Conservation (phyloP, 2,888 invertebrate genomes). For the Dioctria linearis region DNA sequence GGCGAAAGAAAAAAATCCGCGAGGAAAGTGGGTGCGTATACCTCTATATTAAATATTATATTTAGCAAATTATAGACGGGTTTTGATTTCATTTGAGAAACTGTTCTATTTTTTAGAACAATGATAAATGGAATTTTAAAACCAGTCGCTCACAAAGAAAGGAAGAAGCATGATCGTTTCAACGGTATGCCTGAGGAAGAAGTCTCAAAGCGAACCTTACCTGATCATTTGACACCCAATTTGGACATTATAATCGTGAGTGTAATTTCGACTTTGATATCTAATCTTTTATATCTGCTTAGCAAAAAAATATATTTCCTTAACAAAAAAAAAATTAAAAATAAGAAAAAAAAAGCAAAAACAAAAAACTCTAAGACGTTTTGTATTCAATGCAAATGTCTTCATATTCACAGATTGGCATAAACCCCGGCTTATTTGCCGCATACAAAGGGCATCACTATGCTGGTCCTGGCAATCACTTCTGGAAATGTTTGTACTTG, state of each 20-base stretch:
- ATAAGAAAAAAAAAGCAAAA: constrained; percentile 14
- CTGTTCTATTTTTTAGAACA: constrained; percentile 54
- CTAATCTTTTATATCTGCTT: background rate
- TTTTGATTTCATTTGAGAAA: too few relatives aligned
- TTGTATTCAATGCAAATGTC: background rate
- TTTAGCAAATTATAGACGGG: too few relatives aligned
- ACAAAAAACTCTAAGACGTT: background rate
- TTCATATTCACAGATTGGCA: constrained; percentile 85
- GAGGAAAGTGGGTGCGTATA: constrained; percentile 75
- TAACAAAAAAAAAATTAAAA: background rate
- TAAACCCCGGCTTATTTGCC: constrained; percentile 97
- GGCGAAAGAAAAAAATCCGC: constrained; percentile 88
- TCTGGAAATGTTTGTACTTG: constrained; percentile 97
- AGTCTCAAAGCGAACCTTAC: constrained; percentile 92
- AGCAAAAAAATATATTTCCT: constrained; percentile 16
- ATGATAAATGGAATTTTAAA: constrained; percentile 60
- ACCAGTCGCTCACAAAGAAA: constrained; percentile 77
- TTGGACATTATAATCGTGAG: constrained; percentile 99
- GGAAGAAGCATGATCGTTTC: constrained; percentile 95
- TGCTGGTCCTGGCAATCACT: constrained; percentile 98
- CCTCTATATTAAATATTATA: too few relatives aligned
- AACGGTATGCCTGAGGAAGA: constrained; percentile 98
- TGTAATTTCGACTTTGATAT: constrained; percentile 72
- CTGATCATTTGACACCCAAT: constrained; percentile 93
- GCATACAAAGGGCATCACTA: constrained; percentile 99